phyloP scores from a whole-genome alignment of 92 coral and sea anemone genomes.

The Montipora capitata region DNA sequence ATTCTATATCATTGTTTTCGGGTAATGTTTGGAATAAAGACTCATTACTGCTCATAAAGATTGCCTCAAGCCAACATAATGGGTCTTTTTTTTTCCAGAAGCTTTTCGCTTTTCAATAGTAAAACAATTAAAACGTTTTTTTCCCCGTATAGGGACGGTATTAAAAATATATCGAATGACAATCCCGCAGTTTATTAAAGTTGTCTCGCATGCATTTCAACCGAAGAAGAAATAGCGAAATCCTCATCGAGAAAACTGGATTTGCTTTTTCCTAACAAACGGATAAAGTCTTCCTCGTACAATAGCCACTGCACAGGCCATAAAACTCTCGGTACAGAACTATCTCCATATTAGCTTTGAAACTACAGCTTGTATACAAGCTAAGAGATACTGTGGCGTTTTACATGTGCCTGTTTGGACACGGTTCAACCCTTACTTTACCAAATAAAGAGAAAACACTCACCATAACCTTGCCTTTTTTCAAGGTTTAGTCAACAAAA shows the following conservation, averaged over 20 bases:
- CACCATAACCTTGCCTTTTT: constrained; percentile 34
- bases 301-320: too few species aligned
- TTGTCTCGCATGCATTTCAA: neutral
- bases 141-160: neutral
- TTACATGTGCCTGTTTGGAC: neutral
- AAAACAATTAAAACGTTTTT: constrained; percentile 1
- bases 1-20: neutral
- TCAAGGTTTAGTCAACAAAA: constrained; percentile 1
- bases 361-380: too few species aligned
- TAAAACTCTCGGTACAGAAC: neutral
- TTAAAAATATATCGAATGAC: constrained; percentile 31
- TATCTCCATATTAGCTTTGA: too few species aligned
- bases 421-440: neutral
- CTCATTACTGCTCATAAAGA: neutral
- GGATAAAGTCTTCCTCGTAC: too few species aligned
- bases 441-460: constrained; percentile 6
- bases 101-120: neutral
- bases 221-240: neutral
- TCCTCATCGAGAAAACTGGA: neutral
- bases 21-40: neutral
- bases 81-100: neutral
- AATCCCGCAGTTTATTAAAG: neutral
- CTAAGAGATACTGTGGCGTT: too few species aligned
- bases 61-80: neutral
- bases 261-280: neutral